A percentile compares a stretch with the other conserved stretches of the same genome.
Conservation (phyloP, 2,888 invertebrate genomes). For the Xestia rhomboidea region DNA sequence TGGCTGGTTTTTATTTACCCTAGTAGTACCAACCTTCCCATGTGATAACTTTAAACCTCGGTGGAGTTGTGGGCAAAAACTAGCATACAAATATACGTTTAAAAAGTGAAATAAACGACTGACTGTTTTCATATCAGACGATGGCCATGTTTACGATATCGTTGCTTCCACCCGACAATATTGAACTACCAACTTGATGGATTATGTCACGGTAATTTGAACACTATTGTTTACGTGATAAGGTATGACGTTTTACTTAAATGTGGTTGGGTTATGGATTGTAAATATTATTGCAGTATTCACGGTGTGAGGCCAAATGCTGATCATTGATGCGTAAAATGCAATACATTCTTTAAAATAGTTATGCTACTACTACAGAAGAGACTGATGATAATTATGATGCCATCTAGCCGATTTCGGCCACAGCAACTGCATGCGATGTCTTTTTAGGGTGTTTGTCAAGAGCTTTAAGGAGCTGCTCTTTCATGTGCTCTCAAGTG, state of each 20-base stretch:
- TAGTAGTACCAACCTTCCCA: not conserved
- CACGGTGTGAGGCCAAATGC: conserved; percentile 5
- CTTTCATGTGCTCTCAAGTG: not conserved
- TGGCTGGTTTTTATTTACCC: not conserved
- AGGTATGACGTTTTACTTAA: not conserved
- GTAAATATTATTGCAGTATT: conserved; percentile 22
- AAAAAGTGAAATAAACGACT: conserved; percentile 69
- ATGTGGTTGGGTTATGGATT: not conserved
- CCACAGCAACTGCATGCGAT: too few relatives aligned
- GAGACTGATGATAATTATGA: not conserved
- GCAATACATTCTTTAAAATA: not conserved
- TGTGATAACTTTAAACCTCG: not conserved
- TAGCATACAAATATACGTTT: conserved; percentile 33
- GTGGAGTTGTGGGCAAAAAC: not conserved
- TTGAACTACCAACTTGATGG: conserved; percentile 10
- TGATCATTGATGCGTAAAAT: conserved; percentile 13
- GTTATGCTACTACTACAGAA: too few relatives aligned
- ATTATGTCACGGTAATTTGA: conserved; percentile 32
- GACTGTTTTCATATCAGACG: conserved; percentile 73
- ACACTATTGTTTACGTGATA: conserved; percentile 31
- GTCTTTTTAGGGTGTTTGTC: not conserved
- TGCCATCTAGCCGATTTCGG: not conserved
- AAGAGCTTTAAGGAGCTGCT: not conserved
- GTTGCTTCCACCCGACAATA: conserved; percentile 25
- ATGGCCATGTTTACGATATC: conserved; percentile 59